Evolutionary conservation across 2,113 vertebrate species (phyloP), one percentile per base, ranked within the genome.

Genomic region (Columba janthina): DNA sequence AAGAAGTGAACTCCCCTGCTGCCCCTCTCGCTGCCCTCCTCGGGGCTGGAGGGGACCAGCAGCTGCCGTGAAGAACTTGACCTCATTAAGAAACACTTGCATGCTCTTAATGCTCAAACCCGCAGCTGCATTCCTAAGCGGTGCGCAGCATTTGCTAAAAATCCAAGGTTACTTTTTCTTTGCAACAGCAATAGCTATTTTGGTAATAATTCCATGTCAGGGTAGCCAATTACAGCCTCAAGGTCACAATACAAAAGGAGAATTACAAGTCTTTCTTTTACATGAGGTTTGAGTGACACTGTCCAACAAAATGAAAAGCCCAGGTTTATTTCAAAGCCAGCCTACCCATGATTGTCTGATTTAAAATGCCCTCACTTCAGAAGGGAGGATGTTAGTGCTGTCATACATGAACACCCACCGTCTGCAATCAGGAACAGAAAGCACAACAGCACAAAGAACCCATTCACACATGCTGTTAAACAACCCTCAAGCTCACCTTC

Each of bases 401-500:
- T 71, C n/a, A 28, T 3, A 6, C 18, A 32, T 1, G 22, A 85
- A 29, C 54, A 54, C 8, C 11, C 65, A 57, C 2, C 1, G 4
- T 11, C 0, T 25, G 72, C 70, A 46, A 32, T 15, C 56, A 66
- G 70, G 40, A 61, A 32, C 48, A 85, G 36, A 62, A 67, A 56
- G 26, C 60, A 75, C 46, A 58, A 4, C 25, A 48, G 20, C 65
- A 61, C 50, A 34, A 34, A 51, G 40, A 17, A 26, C 21, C 26
- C 46, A 6, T 3, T 24, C 54, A 11, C 32, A 7, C 0, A 1
- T 21, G 24, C 18, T 36, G 32, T 22, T 13, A 71, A 38, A 7
- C 6, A 42, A 22, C 71, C 46, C 46, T 7, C 2, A n/a, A 12
- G 22, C 98, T 98, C 93, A 99, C 99, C 99, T 98, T 94, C 99